Evolutionary conservation across 2,797 vertebrate genomes (phyloP).

Genomic region (Lagocephalus sceleratus): DNA sequence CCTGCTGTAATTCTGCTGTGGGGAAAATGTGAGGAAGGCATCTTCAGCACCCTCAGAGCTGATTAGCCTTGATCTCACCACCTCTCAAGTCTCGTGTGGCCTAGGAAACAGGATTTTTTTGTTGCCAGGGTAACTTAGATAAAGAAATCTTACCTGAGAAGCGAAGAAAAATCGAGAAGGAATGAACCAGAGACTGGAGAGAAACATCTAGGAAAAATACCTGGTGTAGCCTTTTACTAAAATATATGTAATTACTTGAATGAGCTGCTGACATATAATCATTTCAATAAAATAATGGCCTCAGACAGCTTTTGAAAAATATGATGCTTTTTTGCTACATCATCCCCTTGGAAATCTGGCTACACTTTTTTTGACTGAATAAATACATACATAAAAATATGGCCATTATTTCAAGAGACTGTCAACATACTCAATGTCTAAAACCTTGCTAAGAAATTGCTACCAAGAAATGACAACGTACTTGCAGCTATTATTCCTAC

Average conservation of each 20-base stretch:
- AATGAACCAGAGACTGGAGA: neutral
- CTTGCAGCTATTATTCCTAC: too few species aligned
- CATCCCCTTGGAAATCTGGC: too few species aligned
- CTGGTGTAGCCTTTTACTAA: neutral
- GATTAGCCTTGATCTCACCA: slow-evolving; percentile 20
- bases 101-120: slow-evolving; percentile 64
- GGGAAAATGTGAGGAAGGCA: slow-evolving; percentile 22
- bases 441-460: too few species aligned
- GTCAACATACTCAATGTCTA: too few species aligned
- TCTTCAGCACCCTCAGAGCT: neutral
- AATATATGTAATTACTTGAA: neutral
- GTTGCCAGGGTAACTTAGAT: slow-evolving; percentile 61
- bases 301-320: too few species aligned
- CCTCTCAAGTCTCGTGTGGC: slow-evolving; percentile 44
- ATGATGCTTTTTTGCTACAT: too few species aligned
- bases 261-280: neutral
- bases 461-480: too few species aligned
- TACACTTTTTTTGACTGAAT: too few species aligned
- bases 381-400: too few species aligned
- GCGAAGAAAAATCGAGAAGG: slow-evolving; percentile 17
- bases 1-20: slow-evolving; percentile 7
- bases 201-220: slow-evolving; percentile 1
- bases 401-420: too few species aligned
- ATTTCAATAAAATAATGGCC: too few species aligned
- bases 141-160: slow-evolving; percentile 16